phyloP scores from a whole-genome alignment of 2,888 invertebrate species.

The Caenorhabditis japonica region DNA sequence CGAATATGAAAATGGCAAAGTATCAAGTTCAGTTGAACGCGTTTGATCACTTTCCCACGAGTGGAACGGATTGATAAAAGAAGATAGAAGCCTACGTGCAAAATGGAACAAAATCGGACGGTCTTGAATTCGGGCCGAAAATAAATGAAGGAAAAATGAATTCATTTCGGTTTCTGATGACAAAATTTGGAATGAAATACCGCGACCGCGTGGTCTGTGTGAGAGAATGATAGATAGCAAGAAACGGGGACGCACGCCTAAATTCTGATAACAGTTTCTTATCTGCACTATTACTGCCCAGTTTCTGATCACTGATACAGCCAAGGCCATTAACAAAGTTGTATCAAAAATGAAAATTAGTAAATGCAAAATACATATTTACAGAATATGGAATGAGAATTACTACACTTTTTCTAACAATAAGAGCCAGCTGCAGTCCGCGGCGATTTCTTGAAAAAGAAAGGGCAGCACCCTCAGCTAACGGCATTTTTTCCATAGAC shows the following conservation, averaged over 20 bases:
- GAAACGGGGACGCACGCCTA: slow-evolving; percentile 21
- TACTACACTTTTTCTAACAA: no score
- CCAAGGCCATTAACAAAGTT: slow-evolving; percentile 3
- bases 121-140: no score
- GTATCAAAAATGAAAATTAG: no score
- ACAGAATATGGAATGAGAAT: no score
- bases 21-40: no score
- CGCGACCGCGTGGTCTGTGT: slow-evolving; percentile 26
- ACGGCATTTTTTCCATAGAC: no score
- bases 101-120: slow-evolving; percentile 10
- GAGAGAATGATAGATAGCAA: slow-evolving; percentile 15
- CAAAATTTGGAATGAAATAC: slow-evolving; percentile 18
- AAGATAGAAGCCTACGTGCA: slow-evolving; percentile 41
- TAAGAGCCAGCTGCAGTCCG: no score
- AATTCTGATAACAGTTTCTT: background rate
- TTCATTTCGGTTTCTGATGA: slow-evolving; percentile 10
- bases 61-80: slow-evolving; percentile 18
- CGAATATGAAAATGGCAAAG: no score
- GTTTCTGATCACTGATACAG: slow-evolving; percentile 32
- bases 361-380: no score
- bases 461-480: no score
- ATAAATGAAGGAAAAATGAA: no score
- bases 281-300: slow-evolving; percentile 28
- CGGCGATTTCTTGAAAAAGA: no score
- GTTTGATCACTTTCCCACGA: slow-evolving; percentile 18